phyloP scores from a whole-genome alignment of 2,113 vertebrate genomes.

The Chaenogobius annularis region DNA sequence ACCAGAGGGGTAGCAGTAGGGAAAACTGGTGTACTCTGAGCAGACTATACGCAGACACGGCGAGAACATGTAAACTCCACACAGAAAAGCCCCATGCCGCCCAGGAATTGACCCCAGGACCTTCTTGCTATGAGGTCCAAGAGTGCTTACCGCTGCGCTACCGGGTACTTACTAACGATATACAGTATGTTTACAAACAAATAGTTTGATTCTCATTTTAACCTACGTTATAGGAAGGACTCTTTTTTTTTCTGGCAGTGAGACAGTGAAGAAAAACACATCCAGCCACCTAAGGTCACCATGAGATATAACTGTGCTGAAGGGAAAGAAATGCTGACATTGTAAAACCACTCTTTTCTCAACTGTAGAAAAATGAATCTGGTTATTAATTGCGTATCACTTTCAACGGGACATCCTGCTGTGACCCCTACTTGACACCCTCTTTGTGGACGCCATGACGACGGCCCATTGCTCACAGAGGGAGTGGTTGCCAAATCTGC shows the following conservation, averaged over 20 bases:
- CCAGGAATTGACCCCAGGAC: no score
- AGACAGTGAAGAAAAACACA: not conserved
- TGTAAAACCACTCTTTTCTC: conserved; percentile 6
- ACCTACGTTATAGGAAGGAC: no score
- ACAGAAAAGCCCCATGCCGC: no score
- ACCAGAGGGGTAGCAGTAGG: no score
- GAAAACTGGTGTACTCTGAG: no score
- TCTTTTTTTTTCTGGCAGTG: not conserved
- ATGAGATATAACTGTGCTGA: conserved; percentile 49
- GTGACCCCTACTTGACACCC: conserved; percentile 43
- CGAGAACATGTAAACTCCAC: no score
- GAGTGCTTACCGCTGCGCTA: no score
- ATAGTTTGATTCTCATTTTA: no score
- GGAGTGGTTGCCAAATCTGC: conserved; percentile 59
- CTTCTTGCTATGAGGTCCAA: no score
- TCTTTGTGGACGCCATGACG: conserved; percentile 29
- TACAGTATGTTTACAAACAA: no score
- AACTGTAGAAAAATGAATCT: conserved; percentile 5
- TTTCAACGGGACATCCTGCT: conserved; percentile 15
- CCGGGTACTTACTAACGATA: no score
- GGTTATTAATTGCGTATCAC: conserved; percentile 4
- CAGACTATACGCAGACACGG: no score
- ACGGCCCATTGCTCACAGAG: conserved; percentile 49
- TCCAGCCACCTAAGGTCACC: conserved; percentile 6
- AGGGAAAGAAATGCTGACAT: conserved; percentile 16